Conservation (phyloP, 1,140 invertebrate species). For the Delia radicum region DNA sequence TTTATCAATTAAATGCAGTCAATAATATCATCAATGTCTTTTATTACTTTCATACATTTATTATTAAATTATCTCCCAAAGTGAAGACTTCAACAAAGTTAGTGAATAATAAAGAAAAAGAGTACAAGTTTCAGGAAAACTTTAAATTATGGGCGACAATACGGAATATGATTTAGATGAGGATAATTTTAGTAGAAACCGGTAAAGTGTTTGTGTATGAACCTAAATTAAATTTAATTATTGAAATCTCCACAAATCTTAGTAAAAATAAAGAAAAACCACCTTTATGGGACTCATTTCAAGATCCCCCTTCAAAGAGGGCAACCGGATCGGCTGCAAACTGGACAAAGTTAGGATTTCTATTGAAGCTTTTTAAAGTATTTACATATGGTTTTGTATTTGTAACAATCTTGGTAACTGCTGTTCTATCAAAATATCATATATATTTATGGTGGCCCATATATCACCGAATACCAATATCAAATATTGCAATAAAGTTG, state of each 20-base stretch:
- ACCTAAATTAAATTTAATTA: neutral
- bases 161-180: neutral
- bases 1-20: neutral
- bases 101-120: neutral
- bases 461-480: constrained; percentile 69
- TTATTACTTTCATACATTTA: neutral
- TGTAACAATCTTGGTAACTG: constrained; percentile 73
- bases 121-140: too few species aligned
- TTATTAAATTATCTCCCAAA: neutral
- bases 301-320: constrained; percentile 80
- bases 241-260: too few species aligned
- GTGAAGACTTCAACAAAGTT: neutral
- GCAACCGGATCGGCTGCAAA: constrained; percentile 84
- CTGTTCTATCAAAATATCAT: constrained; percentile 80
- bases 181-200: constrained; percentile 9
- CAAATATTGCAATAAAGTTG: constrained; percentile 70
- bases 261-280: constrained; percentile 29
- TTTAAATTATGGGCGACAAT: constrained; percentile 8
- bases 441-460: constrained; percentile 90
- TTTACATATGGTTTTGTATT: constrained; percentile 81
- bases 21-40: neutral
- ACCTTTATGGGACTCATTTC: constrained; percentile 46
- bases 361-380: constrained; percentile 78
- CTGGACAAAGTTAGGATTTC: constrained; percentile 79
- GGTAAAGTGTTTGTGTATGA: neutral